Evolutionary conservation across 1,140 invertebrate species (phyloP).

Genomic region (Bombus difficillimus): DNA sequence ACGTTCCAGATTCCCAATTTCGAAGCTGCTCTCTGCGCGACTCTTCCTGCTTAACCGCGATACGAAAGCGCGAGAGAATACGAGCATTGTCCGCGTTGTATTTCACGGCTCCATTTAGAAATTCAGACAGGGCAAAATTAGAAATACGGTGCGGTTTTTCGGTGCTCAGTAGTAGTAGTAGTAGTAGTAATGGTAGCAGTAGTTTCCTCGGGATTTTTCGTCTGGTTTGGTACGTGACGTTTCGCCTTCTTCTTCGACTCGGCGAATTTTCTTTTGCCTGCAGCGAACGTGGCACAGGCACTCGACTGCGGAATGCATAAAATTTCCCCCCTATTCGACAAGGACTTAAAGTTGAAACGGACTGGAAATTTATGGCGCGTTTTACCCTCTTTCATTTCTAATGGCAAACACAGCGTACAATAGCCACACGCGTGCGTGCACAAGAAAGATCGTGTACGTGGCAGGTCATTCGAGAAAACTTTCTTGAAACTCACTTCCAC

Average conservation of each 20-base stretch:
- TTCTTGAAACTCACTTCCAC: conserved; percentile 39
- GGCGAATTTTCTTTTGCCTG: background rate
- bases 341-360: conserved; percentile 14
- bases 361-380: conserved; percentile 10
- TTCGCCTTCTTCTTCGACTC: background rate
- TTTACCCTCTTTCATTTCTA: background rate
- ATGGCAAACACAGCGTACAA: conserved; percentile 20
- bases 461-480: conserved; percentile 63
- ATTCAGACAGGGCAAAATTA: background rate
- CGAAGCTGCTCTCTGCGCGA: background rate
- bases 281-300: too few species aligned
- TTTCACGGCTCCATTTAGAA: background rate
- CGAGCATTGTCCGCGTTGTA: background rate
- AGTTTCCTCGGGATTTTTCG: background rate
- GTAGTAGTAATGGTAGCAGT: too few species aligned
- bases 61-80: background rate
- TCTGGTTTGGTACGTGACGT: background rate
- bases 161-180: too few species aligned
- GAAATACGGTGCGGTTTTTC: background rate
- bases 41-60: background rate
- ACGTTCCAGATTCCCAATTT: background rate
- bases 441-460: conserved; percentile 34
- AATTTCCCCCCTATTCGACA: conserved; percentile 2
- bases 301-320: background rate
- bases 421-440: conserved; percentile 28